Evolutionary conservation across 2,113 vertebrate species (phyloP).

Genomic region (Chionis minor): DNA sequence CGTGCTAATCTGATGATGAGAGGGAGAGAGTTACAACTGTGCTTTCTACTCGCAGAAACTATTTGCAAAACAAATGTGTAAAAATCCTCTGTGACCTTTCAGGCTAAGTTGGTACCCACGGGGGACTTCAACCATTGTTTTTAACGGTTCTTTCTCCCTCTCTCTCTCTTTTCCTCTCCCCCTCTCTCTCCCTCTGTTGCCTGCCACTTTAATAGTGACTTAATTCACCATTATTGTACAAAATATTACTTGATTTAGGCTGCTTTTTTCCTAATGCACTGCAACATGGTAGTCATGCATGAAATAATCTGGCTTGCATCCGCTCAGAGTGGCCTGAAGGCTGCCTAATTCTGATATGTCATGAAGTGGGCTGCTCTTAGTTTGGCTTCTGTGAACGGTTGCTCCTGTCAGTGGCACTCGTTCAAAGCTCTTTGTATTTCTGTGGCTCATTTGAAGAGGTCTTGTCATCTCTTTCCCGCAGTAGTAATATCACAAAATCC

Average conservation of each 20-base stretch:
- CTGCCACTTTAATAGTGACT: constrained; percentile 52
- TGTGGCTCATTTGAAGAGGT: constrained; percentile 40
- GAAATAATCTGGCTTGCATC: constrained; percentile 64
- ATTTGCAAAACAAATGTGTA: constrained; percentile 47
- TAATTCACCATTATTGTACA: constrained; percentile 52
- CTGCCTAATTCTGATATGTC: constrained; percentile 61
- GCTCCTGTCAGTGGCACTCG: constrained; percentile 58
- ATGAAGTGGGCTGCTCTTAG: constrained; percentile 60
- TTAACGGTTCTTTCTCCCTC: constrained; percentile 54
- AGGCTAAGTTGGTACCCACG: constrained; percentile 49
- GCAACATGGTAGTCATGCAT: constrained; percentile 66
- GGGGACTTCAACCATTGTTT: constrained; percentile 33
- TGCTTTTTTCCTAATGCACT: constrained; percentile 62
- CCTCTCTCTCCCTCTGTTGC: constrained; percentile 41
- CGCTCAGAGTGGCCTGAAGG: constrained; percentile 54
- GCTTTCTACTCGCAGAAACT: constrained; percentile 37
- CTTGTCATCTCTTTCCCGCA: constrained; percentile 30
- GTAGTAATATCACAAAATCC: constrained; percentile 5
- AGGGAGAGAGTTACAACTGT: constrained; percentile 41
- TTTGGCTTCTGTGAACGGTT: constrained; percentile 72
- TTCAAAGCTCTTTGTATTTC: constrained; percentile 58
- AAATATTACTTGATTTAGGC: constrained; percentile 53
- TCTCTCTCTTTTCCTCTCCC: constrained; percentile 1
- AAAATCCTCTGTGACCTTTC: constrained; percentile 47
- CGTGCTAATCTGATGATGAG: not conserved